Base-by-base conservation (phyloP, 1,140 invertebrate species). In the Calliphora vicina region DNA sequence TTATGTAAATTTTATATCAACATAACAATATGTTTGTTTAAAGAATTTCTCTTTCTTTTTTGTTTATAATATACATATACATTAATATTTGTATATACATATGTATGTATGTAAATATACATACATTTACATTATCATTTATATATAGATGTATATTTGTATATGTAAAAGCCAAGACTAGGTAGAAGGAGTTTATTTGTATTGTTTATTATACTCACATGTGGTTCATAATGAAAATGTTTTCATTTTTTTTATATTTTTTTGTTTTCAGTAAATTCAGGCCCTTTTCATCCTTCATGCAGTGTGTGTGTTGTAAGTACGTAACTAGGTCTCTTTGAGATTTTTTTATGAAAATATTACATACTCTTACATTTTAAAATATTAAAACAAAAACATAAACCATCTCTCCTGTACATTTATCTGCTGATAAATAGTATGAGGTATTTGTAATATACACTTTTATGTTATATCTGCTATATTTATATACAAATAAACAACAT, bases 11-110 rank as follows among this genome's bases (percentile, higher is more conserved):
- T 67, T 67, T 67, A 67, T 67, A 67, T 67, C 61, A 67, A 23
- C 61, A 67, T 67, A 67, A 67, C 61, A 67, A 67, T 67, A 67
- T 67, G 61, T 67, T 67, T 67, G 61, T 67, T 67, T 67, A 67
- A 23, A 67, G 10, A 67, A 67, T 23, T 23, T 67, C n/a, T 67
- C 9, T 12, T 23, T 50, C 15, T 50, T 50, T 50, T 50, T 17
- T 50, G 45, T 50, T 17, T 17, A 50, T n/a, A 50, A 50, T 6
- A 9, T 50, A 50, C 45, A 50, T 50, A 50, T 50, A 50, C 17
- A 50, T 50, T 17, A 25, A 2, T n/a, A 67, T 67, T 25, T 23
- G 61, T 67, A 67, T 23, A 67, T 67, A 61, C 50, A 3, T n/a
- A 61, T 61, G 17, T 17, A 67, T 23, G n/a, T 67, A 25, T 6